phyloP scores from a whole-genome alignment of 2,113 vertebrate species.

The Sclerurus mexicanus region DNA sequence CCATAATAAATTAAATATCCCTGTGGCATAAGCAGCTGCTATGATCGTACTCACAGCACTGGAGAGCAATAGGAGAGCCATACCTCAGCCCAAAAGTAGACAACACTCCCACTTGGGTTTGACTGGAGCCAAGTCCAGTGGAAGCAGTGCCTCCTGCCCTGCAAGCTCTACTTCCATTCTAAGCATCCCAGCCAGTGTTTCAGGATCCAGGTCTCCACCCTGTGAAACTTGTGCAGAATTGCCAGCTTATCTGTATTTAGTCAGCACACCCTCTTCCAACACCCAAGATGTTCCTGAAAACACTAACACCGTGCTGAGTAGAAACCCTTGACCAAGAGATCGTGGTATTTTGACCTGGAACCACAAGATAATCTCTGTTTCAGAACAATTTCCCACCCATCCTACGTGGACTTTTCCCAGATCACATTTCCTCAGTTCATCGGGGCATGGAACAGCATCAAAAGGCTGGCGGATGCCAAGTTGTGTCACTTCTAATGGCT shows the following conservation, averaged over 20 bases:
- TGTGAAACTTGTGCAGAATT: not conserved
- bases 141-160: not conserved
- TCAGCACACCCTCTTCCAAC: not conserved
- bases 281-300: not conserved
- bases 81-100: not conserved
- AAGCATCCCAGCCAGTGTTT: not conserved
- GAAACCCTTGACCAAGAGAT: not conserved
- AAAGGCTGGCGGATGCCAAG: not conserved
- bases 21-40: not conserved
- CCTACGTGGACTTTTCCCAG: not conserved
- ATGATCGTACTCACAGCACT: not conserved
- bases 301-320: fast-evolving
- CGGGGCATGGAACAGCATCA: constrained; percentile 37
- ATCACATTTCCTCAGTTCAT: not conserved
- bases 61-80: not conserved
- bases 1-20: not conserved
- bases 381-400: constrained; percentile 27
- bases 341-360: not conserved
- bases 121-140: not conserved
- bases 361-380: not conserved
- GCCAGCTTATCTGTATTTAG: not conserved
- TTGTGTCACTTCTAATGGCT: constrained; percentile 9
- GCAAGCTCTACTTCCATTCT: not conserved
- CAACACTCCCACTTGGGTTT: not conserved
- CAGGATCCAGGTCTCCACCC: not conserved